Evolutionary conservation across 2,888 invertebrate species (phyloP).

Genomic region (Coleophora deauratella): DNA sequence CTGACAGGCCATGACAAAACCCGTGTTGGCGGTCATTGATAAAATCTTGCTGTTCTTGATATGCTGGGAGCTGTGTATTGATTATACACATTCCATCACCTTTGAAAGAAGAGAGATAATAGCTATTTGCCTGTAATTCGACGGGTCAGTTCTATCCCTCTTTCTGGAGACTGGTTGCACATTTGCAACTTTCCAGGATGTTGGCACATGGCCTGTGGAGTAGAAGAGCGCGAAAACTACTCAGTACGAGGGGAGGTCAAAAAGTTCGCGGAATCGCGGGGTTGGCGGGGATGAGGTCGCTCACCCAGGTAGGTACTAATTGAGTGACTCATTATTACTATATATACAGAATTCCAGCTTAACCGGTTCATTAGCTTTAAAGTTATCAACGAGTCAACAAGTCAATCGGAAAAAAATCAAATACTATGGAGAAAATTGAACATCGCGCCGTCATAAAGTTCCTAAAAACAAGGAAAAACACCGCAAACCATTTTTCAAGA

Average conservation of each 20-base stretch:
- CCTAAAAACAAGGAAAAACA: constrained; percentile 20
- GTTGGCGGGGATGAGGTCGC: background rate
- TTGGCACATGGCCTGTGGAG: no score
- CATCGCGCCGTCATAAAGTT: constrained; percentile 15
- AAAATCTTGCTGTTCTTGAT: no score
- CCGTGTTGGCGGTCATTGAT: no score
- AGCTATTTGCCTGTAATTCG: no score
- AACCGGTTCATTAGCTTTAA: constrained; percentile 8
- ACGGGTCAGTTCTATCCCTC: no score
- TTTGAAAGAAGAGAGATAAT: no score
- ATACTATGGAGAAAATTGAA: constrained; percentile 1
- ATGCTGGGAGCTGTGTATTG: no score
- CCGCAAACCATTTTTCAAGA: constrained; percentile 16
- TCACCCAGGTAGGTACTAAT: background rate
- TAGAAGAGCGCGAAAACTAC: no score
- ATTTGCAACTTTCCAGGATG: no score
- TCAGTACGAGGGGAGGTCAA: background rate
- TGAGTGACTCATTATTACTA: background rate
- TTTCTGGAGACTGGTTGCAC: no score
- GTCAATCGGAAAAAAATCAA: constrained; percentile 10
- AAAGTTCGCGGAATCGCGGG: background rate
- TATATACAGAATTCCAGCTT: background rate
- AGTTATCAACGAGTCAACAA: constrained; percentile 11
- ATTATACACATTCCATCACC: no score
- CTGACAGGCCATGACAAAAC: no score